A percentile compares a stretch with the other conserved stretches of the same genome.
Conservation (phyloP, 2,888 invertebrate species). For the Drosophila neutralis region DNA sequence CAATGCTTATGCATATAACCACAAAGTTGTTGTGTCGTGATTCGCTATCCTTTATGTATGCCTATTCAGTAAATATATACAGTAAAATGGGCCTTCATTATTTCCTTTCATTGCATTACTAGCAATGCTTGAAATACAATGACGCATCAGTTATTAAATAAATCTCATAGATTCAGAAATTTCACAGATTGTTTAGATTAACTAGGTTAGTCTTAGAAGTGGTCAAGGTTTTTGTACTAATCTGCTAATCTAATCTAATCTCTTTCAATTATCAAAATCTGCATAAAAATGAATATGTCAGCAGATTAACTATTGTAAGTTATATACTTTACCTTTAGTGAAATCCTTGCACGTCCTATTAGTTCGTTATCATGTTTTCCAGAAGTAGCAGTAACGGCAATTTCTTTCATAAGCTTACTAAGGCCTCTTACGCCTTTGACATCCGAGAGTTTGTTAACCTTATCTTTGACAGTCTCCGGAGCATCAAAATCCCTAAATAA, state of each 20-base stretch:
- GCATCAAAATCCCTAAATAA: conserved; percentile 91
- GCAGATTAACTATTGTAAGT: background rate
- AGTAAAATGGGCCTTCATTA: background rate
- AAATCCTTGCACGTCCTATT: conserved; percentile 94
- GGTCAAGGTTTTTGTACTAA: background rate
- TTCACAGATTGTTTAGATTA: background rate
- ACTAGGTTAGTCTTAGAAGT: background rate
- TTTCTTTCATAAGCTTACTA: conserved; percentile 93
- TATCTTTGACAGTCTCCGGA: conserved; percentile 94
- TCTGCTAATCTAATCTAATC: background rate
- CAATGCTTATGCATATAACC: background rate
- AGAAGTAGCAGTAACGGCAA: conserved; percentile 96
- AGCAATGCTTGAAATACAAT: too few relatives aligned
- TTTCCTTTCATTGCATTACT: background rate
- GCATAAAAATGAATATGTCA: background rate
- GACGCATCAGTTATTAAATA: too few relatives aligned
- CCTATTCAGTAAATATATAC: too few relatives aligned
- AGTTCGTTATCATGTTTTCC: conserved; percentile 98
- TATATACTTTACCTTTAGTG: conserved; percentile 86
- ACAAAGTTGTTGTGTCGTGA: background rate
- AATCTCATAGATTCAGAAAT: background rate
- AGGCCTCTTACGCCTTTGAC: conserved; percentile 94
- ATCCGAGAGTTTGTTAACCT: conserved; percentile 93
- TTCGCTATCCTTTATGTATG: too few relatives aligned
- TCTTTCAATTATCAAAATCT: background rate